A percentile compares a stretch with the other conserved stretches of the same genome.
These are phyloP conservation scores for Setipinna tenuifilis DNA, from an alignment of 2,797 vertebrate species.

Conservation along the genomic window DNA sequence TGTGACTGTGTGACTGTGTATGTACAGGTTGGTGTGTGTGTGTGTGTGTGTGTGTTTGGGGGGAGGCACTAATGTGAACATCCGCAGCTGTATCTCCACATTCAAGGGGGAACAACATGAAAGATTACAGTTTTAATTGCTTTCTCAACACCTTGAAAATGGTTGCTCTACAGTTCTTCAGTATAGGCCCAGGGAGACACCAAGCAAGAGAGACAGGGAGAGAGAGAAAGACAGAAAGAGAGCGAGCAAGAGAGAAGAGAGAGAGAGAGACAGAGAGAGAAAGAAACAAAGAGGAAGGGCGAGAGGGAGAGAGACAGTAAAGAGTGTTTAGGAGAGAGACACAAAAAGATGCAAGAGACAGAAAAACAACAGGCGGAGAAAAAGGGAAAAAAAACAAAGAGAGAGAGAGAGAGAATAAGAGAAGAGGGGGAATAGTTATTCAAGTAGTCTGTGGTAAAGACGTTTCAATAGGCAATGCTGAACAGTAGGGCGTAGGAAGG, in stretches of 20 bases:
- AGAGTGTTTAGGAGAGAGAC: not conserved
- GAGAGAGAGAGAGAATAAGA: not conserved
- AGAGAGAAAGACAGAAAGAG: not conserved
- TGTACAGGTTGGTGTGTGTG: not conserved
- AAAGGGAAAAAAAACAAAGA: constrained; percentile 50
- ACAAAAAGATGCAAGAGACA: constrained; percentile 6
- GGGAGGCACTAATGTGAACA: constrained; percentile 67
- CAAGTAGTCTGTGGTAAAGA: not conserved
- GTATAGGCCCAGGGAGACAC: not conserved
- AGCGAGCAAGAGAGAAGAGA: constrained; percentile 31
- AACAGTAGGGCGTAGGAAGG: not conserved
- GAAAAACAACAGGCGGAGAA: constrained; percentile 29
- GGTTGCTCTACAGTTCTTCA: constrained; percentile 68
- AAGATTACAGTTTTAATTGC: constrained; percentile 80
- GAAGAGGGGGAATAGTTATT: not conserved
- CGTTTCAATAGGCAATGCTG: not conserved
- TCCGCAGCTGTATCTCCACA: constrained; percentile 68
- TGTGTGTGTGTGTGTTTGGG: not conserved
- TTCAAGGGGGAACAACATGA: constrained; percentile 75
- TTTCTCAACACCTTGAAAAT: constrained; percentile 71
- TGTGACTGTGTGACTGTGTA: not conserved
- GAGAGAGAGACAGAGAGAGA: not conserved
- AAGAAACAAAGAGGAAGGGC: not conserved
- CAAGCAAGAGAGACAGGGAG: too few species aligned
- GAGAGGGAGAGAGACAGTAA: not conserved